Evolutionary conservation across 2,888 invertebrate species (phyloP), one percentile per base, ranked within the genome.

Genomic region (Sturmia bella): DNA sequence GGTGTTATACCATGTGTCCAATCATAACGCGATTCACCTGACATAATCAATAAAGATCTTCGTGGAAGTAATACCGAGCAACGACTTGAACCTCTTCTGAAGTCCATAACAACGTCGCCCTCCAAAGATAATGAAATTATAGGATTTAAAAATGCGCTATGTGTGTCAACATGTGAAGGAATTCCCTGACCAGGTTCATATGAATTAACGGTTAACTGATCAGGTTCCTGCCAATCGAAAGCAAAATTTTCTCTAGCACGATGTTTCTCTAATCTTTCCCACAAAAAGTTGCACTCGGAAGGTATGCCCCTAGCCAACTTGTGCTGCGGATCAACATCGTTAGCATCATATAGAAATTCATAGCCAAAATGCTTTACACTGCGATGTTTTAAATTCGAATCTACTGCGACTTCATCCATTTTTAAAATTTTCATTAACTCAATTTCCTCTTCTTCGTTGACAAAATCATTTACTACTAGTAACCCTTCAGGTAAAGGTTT

Each of bases 91-190:
- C 92, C 92, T 85, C 94, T 93, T 84, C 93, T 94, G 91, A 98
- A 98, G 85, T 98, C 97, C 98, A 99, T 98, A 0, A 97, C 93
- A 66, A 96, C 93, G 75, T 95, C 92, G 1, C 96, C 86, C 3
- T 95, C 94, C 15, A 98, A 92, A 3, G 98, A 98, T 0, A 99
- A 89, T 0, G 98, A 97, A 27, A 98, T 89, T 83, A 99, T 96
- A 2, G 95, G 95, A 87, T 95, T 95, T 84, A 96, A 95, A 91
- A 99, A 99, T 0, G 97, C 96, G 90, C 97, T 97, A 88, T 98
- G 98, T 0, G 97, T 98, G 89, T 99, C 99, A 19, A 98, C 94
- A 91, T 99, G 99, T 0, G 95, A 93, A 39, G 99, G 99, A 88
- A 99, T 99, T 93, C 96, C 96, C 92, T 97, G 97, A 13, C 98